Base-by-base conservation (phyloP, 1,140 invertebrate genomes). In the Aricia agestis region DNA sequence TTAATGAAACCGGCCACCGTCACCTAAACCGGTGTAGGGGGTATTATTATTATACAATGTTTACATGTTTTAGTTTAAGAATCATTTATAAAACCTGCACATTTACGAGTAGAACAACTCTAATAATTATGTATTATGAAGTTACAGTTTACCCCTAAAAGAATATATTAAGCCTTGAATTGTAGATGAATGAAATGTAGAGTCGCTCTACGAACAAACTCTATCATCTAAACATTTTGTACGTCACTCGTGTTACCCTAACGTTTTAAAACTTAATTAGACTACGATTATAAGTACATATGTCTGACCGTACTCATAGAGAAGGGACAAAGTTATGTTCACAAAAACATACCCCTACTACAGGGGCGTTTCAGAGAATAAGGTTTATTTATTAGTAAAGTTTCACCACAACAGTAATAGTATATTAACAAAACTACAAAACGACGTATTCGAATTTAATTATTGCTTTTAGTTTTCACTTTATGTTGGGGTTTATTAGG, bases 371-470 rank as follows among this genome's bases (percentile, higher is more conserved):
- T 77, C 80, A 77, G 76, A 75, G 80, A 83, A 83, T 86, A 84
- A 78, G 80, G 82, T 82, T 84, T 83, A 86, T 86, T 86, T 86
- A 86, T 86, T 86, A 83, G 79, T 52, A 84, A 86, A 86, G 82
- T 86, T 86, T 77, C 73, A 75, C 78, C 82, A 79, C 75, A 84
- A 84, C 83, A 82, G 83, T 82, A 84, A 76, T 77, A 79, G 79
- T 76, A 79, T 83, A 77, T 77, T 78, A 76, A 78, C 71, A 77
- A 78, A 84, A 80, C 78, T 76, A 81, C 76, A 42, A 42, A 42
- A 42, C 41, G 1, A 15, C 10, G 9, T 52, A 52, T 52, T 52
- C 45, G 11, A 52, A 52, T 52, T 52, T 52, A 52, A 52, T 52
- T 13, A 52, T 52, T 52, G 13, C 45, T 52, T 11, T 52, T 52